Percentiles rank a stretch among this genome's conserved stretches.
These are phyloP conservation scores for Bostrychus sinensis DNA, from an alignment of 2,113 vertebrate genomes.

Conservation along the genomic window DNA sequence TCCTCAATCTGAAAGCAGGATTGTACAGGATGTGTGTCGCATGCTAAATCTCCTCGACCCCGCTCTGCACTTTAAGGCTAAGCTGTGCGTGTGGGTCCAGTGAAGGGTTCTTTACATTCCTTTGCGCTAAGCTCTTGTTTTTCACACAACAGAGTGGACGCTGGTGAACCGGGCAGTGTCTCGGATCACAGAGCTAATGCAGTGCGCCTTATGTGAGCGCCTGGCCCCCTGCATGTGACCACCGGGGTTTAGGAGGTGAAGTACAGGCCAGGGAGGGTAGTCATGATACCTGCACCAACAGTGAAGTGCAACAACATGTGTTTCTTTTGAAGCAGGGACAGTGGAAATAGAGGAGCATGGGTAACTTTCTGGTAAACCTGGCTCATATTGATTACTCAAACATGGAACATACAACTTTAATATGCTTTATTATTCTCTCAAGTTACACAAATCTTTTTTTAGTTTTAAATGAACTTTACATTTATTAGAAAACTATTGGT, in stretches of 20 bases:
- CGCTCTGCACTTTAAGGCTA: background rate
- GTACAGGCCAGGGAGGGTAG: background rate
- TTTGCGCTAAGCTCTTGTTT: conserved; percentile 62
- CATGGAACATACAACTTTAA: no score
- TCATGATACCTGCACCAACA: background rate
- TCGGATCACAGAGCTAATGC: conserved; percentile 28
- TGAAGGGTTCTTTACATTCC: conserved; percentile 63
- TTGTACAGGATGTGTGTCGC: background rate
- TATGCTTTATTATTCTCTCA: no score
- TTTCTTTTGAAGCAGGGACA: background rate
- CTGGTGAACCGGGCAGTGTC: conserved; percentile 29
- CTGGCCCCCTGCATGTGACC: conserved; percentile 26
- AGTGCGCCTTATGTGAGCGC: conserved; percentile 5
- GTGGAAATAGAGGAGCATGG: background rate
- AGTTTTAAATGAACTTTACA: no score
- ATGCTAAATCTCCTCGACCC: background rate
- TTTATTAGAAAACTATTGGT: no score
- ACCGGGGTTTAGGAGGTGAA: background rate
- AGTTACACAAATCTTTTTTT: no score
- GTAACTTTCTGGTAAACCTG: background rate
- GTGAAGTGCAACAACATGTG: background rate
- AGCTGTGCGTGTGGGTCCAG: conserved; percentile 21
- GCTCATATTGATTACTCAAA: no score
- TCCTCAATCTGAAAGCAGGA: background rate
- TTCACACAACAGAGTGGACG: conserved; percentile 8